Conservation (phyloP, 2,797 vertebrate genomes). For the Coregonus sp. region DNA sequence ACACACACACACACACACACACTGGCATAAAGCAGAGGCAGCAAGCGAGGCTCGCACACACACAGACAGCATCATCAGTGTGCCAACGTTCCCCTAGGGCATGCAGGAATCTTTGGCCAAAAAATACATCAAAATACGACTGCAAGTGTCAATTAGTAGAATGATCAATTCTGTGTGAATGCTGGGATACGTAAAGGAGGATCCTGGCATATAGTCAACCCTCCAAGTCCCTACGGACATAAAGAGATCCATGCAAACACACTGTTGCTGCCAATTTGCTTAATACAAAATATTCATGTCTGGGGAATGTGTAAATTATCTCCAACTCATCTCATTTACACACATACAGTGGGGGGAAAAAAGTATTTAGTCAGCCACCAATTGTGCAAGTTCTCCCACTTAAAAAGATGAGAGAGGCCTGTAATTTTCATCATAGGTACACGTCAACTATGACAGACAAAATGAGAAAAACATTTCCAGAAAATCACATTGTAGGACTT, state of each 20-base stretch:
- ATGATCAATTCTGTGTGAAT: background rate
- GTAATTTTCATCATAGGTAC: no score
- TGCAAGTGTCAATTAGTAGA: background rate
- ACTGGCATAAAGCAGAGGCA: background rate
- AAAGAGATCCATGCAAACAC: background rate
- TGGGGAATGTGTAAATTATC: background rate
- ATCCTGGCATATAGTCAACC: background rate
- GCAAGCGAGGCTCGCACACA: background rate
- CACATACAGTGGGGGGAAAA: no score
- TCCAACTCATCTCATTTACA: background rate
- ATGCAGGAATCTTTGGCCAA: slow-evolving; percentile 4
- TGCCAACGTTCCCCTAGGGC: background rate
- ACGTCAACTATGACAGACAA: no score
- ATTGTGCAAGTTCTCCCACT: no score
- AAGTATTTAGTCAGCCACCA: no score
- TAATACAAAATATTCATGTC: background rate
- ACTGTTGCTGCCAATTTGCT: background rate
- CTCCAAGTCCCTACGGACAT: background rate
- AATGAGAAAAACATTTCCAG: no score
- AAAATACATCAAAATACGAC: background rate
- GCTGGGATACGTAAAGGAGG: background rate
- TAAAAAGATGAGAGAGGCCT: no score
- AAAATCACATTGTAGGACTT: no score
- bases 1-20: background rate
- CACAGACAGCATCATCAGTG: background rate